Base-by-base conservation (phyloP, 2,888 invertebrate genomes). In the Ariolimax columbianus region DNA sequence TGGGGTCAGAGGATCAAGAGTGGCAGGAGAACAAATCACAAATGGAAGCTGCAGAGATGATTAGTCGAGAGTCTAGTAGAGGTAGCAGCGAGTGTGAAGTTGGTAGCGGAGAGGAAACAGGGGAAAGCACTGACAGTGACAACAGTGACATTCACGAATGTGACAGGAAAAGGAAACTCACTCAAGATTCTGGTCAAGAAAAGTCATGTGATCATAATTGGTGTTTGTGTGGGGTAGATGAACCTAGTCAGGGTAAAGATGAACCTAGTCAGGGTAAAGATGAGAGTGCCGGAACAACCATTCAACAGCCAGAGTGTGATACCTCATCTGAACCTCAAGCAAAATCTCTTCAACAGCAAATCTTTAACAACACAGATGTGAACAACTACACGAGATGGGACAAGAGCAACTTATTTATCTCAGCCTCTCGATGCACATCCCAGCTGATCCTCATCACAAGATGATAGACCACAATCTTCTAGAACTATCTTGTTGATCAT, bases 361-460 rank as follows among this genome's bases (percentile, higher is more conserved):
- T 79, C 30, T 70, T 87, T 43, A 63, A 66, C 59, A 47, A 68
- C 2, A 43, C 51, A n/a, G 87, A 87, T 55, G 36, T 87, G 0
- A 36, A 84, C 19, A 40, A 72, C 43, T 86, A 86, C 66, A 79
- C 82, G 19, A 81, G 86, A 47, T 87, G 87, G 87, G 87, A 87
- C 79, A 85, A 86, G 59, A 82, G 79, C 43, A 86, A 80, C 68
- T 40, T 87, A 70, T 86, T 87, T 36, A 86, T 87, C n/a, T 72
- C 86, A 2, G 87, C 78, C 40, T 87, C 87, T 6, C 77, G 87
- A 47, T 87, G 87, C 47, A 82, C 86, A 23, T 86, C 87, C 0
- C 87, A 84, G 80, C 83, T 87, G 38, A 84, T 87, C 33, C 73
- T 87, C 66, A 59, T 87, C 17, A 84, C 83, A 36, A 84, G 84